Percentiles rank a stretch among this genome's conserved stretches.
These are phyloP conservation scores for Artibeus lituratus DNA, from an alignment of 2,797 vertebrate species.

Conservation along the genomic window DNA sequence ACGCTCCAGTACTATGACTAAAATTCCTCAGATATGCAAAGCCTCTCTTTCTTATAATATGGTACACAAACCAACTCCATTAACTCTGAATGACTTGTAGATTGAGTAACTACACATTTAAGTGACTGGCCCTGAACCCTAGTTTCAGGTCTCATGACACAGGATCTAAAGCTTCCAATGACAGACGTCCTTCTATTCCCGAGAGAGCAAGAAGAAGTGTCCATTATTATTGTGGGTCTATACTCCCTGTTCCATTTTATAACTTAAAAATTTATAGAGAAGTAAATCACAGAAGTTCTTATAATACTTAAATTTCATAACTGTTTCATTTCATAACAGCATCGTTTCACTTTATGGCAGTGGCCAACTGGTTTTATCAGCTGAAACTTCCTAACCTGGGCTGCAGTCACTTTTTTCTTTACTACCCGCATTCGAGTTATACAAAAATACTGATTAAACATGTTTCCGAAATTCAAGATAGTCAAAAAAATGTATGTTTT, in stretches of 20 bases:
- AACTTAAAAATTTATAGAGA: slow-evolving; percentile 14
- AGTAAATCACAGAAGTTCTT: background rate
- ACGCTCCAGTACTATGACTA: background rate
- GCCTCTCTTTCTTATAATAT: background rate
- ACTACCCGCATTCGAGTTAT: background rate
- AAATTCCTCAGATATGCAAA: background rate
- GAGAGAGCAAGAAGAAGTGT: background rate
- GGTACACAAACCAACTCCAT: background rate
- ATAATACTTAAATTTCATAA: background rate
- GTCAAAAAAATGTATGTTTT: background rate
- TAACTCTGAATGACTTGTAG: background rate
- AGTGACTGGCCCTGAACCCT: background rate
- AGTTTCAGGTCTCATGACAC: background rate
- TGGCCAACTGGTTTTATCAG: background rate
- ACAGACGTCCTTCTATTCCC: background rate
- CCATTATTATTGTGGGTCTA: background rate
- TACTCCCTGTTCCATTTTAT: background rate
- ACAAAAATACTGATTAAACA: background rate
- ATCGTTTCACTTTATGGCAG: slow-evolving; percentile 14
- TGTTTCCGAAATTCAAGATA: background rate
- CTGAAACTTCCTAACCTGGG: background rate
- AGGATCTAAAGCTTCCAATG: background rate
- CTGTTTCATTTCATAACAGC: background rate
- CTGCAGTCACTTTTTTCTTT: background rate
- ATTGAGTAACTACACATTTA: background rate